Evolutionary conservation across 1,140 invertebrate species (phyloP).

Genomic region (Tetramorium alpestre): DNA sequence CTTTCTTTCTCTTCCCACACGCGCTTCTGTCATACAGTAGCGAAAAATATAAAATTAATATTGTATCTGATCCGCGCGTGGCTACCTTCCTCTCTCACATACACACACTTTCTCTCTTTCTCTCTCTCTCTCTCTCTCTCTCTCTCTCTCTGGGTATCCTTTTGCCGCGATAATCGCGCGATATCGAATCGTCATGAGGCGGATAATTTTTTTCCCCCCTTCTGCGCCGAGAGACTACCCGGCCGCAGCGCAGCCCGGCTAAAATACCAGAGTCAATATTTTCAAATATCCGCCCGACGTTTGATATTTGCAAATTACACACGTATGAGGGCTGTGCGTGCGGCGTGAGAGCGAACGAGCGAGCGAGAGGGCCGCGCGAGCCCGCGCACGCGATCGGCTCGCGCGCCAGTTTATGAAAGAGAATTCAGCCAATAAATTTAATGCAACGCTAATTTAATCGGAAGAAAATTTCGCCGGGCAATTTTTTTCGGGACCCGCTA

Average conservation of each 20-base stretch:
- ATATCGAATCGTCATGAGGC: slow-evolving; percentile 69
- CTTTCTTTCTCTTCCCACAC: not conserved
- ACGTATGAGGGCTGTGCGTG: slow-evolving; percentile 2
- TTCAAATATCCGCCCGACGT: slow-evolving; percentile 58
- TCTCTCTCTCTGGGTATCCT: slow-evolving; percentile 43
- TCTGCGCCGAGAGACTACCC: slow-evolving; percentile 21
- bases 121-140: not conserved
- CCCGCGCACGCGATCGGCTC: slow-evolving; percentile 9
- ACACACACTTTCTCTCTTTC: too few relatives aligned
- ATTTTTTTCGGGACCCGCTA: slow-evolving; percentile 63
- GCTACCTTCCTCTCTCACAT: not conserved
- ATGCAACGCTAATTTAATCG: slow-evolving; percentile 72
- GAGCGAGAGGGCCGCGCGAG: not conserved
- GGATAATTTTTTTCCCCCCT: slow-evolving; percentile 55
- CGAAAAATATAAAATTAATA: slow-evolving; percentile 73
- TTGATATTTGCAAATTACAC: slow-evolving; percentile 72
- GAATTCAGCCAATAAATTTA: slow-evolving; percentile 69
- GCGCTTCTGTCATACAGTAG: slow-evolving; percentile 23
- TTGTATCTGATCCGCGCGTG: slow-evolving; percentile 63
- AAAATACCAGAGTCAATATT: slow-evolving; percentile 66
- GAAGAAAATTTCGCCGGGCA: slow-evolving; percentile 59
- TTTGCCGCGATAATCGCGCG: slow-evolving; percentile 67
- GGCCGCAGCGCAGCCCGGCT: slow-evolving; percentile 6
- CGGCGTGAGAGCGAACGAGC: not conserved
- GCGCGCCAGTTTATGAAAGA: slow-evolving; percentile 61